Percentiles rank a stretch among this genome's conserved stretches.
phyloP scores from a whole-genome alignment of 2,888 invertebrate species.

The Julus scandinavius region DNA sequence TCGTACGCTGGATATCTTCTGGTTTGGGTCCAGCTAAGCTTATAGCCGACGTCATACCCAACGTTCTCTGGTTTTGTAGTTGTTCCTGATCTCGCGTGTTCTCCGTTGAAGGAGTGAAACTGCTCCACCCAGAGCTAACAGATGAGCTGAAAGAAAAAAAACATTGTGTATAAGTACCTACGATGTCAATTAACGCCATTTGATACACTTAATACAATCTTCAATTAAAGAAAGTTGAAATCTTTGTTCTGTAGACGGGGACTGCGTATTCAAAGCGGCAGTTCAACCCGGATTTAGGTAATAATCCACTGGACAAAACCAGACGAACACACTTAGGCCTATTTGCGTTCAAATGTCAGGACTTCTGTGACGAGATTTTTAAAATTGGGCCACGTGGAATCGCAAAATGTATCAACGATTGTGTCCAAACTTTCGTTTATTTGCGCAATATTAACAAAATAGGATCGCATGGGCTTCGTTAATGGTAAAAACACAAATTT shows the following conservation, averaged over 20 bases:
- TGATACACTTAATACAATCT: too few relatives aligned
- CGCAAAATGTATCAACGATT: background rate
- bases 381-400: too few relatives aligned
- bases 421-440: background rate
- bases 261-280: too few relatives aligned
- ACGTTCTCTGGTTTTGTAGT: conserved; percentile 58
- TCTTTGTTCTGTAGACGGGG: too few relatives aligned
- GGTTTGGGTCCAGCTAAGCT: conserved; percentile 86
- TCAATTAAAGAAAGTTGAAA: too few relatives aligned
- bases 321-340: background rate
- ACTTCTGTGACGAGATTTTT: too few relatives aligned
- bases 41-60: conserved; percentile 94
- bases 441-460: background rate
- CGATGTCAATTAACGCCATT: too few relatives aligned
- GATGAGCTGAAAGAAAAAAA: conserved; percentile 50
- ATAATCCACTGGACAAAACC: too few relatives aligned
- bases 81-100: conserved; percentile 53
- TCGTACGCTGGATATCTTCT: conserved; percentile 79
- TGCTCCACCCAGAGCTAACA: conserved; percentile 56
- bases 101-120: conserved; percentile 54
- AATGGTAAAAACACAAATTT: background rate
- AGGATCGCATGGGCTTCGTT: background rate
- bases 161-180: too few relatives aligned
- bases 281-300: too few relatives aligned
- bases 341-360: background rate